phyloP scores from a whole-genome alignment of 2,797 vertebrate species.

The Sebastolobus altivelis region DNA sequence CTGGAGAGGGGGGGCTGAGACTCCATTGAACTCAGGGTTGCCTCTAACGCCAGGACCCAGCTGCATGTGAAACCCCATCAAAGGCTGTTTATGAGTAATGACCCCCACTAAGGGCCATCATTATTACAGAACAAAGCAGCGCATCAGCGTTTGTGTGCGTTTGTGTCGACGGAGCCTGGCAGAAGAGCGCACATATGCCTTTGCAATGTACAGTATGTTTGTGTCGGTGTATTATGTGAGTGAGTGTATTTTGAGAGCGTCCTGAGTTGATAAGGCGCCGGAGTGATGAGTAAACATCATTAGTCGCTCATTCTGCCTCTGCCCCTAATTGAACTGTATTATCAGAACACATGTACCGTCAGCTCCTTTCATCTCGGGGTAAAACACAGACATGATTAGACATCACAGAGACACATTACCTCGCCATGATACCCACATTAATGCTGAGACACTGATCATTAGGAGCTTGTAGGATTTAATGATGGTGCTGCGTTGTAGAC shows the following conservation, averaged over 20 bases:
- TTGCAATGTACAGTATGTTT: constrained; percentile 8
- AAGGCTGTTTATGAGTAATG: constrained; percentile 53
- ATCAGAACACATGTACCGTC: constrained; percentile 68
- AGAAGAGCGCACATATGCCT: background rate
- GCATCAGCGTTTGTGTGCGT: constrained; percentile 22
- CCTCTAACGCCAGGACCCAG: constrained; percentile 55
- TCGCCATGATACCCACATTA: constrained; percentile 60
- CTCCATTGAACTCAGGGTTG: constrained; percentile 60
- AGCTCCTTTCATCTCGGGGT: constrained; percentile 67
- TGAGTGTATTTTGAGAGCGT: constrained; percentile 40
- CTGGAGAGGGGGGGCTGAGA: constrained; percentile 25
- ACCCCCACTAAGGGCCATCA: constrained; percentile 37
- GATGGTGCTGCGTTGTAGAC: constrained; percentile 32
- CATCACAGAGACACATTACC: constrained; percentile 73
- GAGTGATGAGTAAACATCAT: constrained; percentile 74
- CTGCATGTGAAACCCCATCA: constrained; percentile 63
- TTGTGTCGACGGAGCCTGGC: background rate
- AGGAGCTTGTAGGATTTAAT: constrained; percentile 52
- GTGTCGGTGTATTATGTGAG: constrained; percentile 4
- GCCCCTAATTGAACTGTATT: constrained; percentile 72
- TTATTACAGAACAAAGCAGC: constrained; percentile 52
- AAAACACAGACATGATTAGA: constrained; percentile 73
- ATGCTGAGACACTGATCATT: constrained; percentile 65
- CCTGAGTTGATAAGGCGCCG: constrained; percentile 34
- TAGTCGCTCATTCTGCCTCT: constrained; percentile 57